phyloP scores from a whole-genome alignment of 2,797 vertebrate genomes.

The Sebastolobus alascanus region DNA sequence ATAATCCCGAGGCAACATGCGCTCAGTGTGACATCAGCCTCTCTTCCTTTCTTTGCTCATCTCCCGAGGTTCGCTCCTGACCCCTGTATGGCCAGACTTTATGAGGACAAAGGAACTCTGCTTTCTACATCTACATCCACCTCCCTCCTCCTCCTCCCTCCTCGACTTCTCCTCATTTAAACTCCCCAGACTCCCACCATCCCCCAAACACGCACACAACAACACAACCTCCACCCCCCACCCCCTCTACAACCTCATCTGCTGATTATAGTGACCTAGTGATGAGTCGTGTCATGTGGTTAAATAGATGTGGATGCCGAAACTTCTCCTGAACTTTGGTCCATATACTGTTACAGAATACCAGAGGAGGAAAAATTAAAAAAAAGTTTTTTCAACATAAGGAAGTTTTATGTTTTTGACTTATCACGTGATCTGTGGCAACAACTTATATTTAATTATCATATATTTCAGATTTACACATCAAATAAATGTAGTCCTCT shows the following conservation, averaged over 20 bases:
- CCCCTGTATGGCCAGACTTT: conserved; percentile 46
- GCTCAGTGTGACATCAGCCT: conserved; percentile 17
- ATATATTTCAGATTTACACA: background rate
- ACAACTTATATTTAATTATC: background rate
- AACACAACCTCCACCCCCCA: conserved; percentile 15
- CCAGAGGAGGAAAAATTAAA: background rate
- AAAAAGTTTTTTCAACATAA: too few species aligned
- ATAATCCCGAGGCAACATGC: background rate
- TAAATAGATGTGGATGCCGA: conserved; percentile 9
- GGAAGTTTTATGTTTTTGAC: background rate
- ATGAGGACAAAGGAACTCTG: conserved; percentile 71
- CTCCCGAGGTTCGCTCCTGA: conserved; percentile 45
- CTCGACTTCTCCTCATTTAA: conserved; percentile 66
- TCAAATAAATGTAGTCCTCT: background rate
- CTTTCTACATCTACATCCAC: conserved; percentile 50
- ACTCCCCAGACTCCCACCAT: conserved; percentile 45
- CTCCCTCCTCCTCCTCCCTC: conserved; percentile 4
- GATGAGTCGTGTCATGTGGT: conserved; percentile 13
- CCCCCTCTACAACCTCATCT: conserved; percentile 9
- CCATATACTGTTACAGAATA: background rate
- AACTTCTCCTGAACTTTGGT: background rate
- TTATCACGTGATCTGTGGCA: background rate
- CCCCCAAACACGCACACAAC: conserved; percentile 41
- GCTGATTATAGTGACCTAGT: conserved; percentile 7
- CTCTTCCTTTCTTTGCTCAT: conserved; percentile 23